Evolutionary conservation across 2,797 vertebrate genomes (phyloP).

Genomic region (Graptemys geographica): DNA sequence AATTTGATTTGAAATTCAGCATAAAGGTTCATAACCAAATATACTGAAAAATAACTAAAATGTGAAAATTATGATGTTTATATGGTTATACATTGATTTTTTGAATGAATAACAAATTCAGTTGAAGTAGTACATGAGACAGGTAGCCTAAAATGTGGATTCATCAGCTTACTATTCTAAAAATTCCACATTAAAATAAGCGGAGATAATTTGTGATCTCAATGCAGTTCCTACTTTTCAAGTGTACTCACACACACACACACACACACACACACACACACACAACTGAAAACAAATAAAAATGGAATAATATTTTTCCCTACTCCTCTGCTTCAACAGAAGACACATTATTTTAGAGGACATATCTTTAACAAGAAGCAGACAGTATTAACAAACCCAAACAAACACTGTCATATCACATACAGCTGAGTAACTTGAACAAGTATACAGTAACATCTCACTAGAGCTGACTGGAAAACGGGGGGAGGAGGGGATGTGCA

Average conservation of each 20-base stretch:
- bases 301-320: neutral
- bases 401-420: too few relatives aligned
- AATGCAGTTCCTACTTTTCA: neutral
- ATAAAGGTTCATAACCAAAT: neutral
- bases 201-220: neutral
- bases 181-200: neutral
- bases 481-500: fast-evolving
- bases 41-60: neutral
- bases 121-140: neutral
- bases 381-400: too few relatives aligned
- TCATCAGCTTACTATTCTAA: neutral
- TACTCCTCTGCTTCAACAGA: neutral
- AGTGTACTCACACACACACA: neutral
- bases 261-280: neutral
- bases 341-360: neutral
- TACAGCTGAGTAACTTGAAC: too few relatives aligned
- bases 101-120: neutral
- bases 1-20: neutral
- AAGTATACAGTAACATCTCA: neutral
- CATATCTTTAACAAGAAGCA: neutral
- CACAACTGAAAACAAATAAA: neutral
- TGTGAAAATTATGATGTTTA: neutral
- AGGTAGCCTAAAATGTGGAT: neutral
- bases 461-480: neutral
- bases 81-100: neutral